Conservation (phyloP, 2,797 vertebrate genomes). For the Gephyroberyx darwinii region DNA sequence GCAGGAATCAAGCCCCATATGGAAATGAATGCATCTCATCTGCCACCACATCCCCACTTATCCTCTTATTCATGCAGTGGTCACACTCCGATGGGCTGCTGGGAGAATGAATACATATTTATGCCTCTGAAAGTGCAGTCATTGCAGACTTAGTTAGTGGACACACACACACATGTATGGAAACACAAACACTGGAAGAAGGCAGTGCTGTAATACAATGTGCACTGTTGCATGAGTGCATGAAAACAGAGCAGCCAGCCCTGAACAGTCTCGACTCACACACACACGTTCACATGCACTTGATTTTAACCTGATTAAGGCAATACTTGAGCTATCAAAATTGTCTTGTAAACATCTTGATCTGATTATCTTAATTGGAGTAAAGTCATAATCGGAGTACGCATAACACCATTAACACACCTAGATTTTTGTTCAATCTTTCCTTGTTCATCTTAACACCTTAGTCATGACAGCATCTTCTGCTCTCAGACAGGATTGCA, state of each 20-base stretch:
- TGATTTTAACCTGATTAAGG: neutral
- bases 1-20: constrained; percentile 37
- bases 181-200: neutral
- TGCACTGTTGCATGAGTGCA: constrained; percentile 21
- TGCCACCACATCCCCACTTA: constrained; percentile 53
- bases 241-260: constrained; percentile 29
- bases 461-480: too few relatives aligned
- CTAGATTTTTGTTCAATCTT: too few relatives aligned
- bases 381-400: too few relatives aligned
- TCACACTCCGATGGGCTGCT: constrained; percentile 58
- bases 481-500: too few relatives aligned
- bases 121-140: constrained; percentile 56
- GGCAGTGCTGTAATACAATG: constrained; percentile 26
- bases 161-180: constrained; percentile 8
- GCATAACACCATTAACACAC: too few relatives aligned
- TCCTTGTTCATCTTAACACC: too few relatives aligned
- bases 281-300: neutral
- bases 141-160: constrained; percentile 54
- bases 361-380: constrained; percentile 5
- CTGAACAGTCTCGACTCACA: constrained; percentile 1
- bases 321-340: neutral
- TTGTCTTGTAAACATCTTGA: neutral
- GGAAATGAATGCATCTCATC: constrained; percentile 66
- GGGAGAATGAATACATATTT: constrained; percentile 65
- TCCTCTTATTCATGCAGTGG: constrained; percentile 61